Base-by-base conservation (phyloP, 2,113 vertebrate genomes). In the Catagonus wagneri region DNA sequence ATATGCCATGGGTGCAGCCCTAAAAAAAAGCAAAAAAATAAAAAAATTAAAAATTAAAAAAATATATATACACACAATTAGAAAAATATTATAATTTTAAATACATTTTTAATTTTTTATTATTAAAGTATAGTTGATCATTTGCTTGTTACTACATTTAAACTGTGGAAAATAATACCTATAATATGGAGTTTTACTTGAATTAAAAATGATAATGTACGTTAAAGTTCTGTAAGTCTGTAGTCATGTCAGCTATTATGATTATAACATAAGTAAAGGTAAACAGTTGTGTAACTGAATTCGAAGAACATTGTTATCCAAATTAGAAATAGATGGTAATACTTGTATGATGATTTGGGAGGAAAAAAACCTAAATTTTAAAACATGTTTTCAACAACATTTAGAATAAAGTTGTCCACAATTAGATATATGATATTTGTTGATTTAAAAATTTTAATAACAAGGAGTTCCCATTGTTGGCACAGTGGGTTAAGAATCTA, bases 341-440 rank as follows among this genome's bases (percentile, higher is more conserved):
- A 81, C 72, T 29, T 92, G 3, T 80, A 81, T 52, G 90, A 32
- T 85, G 58, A 93, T 44, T 84, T 76, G 54, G 5, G 39, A 39
- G 86, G 54, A 87, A 44, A 44, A 44, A 44, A 44, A 44, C 44
- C 44, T 44, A 44, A 93, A 84, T 93, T 95, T 93, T 90, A 92
- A 97, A 97, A 89, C 25, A 75, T 39, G 50, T 81, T 93, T 76
- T 39, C 34, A 14, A 90, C 23, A 87, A 74, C 66, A 92, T 71
- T 94, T 88, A 74, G n/a, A 94, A 75, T 80, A 78, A 74, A 7
- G 1, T 60, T 88, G 50, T 65, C 39, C 54, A 88, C 15, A 87
- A 44, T 65, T 83, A 91, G 22, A 58, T 23, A 22, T 63, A 16
- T 25, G 44, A 72, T 13, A 87, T 89, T 91, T 76, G 76, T 63